Conservation (phyloP, 1,140 invertebrate species). For the Drosophila sproati region DNA sequence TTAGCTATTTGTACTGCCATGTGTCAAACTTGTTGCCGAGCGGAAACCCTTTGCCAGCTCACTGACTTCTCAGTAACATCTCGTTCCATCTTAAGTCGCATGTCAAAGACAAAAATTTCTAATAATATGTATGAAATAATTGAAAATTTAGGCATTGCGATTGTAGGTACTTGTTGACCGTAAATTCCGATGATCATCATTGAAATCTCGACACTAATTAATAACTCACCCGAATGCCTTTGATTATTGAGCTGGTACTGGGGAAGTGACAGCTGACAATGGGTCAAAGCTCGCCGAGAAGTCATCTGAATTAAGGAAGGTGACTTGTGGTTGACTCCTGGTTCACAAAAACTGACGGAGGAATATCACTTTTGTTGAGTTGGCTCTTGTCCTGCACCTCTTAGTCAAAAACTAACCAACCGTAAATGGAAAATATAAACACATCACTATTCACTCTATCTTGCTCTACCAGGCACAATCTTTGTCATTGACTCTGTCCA, state of each 20-base stretch:
- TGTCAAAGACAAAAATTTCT: background rate
- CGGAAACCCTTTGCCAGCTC: background rate
- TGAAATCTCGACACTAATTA: background rate
- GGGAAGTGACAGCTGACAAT: slow-evolving; percentile 1
- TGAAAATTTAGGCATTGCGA: background rate
- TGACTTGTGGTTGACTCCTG: background rate
- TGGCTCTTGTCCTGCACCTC: no score
- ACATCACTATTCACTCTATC: background rate
- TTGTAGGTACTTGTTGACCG: no score
- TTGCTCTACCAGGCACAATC: no score
- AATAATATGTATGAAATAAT: background rate
- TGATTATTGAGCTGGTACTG: background rate
- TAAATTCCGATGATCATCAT: slow-evolving; percentile 5
- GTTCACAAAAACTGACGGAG: background rate
- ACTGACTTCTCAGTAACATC: background rate
- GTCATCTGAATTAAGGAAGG: background rate
- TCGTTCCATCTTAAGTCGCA: background rate
- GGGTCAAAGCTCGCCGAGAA: background rate
- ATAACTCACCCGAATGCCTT: background rate
- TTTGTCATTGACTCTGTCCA: no score
- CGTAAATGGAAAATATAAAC: background rate
- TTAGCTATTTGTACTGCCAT: slow-evolving; percentile 3
- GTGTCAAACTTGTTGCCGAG: background rate
- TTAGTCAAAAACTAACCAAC: background rate
- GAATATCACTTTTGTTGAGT: no score